Evolutionary conservation across 2,797 vertebrate genomes (phyloP).

Genomic region (Rhynchotus rufescens): DNA sequence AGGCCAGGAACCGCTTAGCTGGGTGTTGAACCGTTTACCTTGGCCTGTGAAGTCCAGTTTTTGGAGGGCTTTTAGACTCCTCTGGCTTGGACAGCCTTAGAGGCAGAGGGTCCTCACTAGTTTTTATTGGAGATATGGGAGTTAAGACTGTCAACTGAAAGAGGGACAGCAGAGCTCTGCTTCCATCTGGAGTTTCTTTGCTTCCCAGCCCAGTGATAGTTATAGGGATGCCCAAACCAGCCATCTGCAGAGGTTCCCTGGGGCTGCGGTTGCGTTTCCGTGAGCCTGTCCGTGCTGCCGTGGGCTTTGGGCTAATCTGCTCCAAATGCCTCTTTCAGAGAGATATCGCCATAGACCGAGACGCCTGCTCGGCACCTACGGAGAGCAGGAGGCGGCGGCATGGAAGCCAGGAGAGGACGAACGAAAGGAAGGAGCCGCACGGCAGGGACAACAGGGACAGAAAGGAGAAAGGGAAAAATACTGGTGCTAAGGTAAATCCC

Average conservation of each 20-base stretch:
- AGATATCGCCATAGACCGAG: slow-evolving; percentile 82
- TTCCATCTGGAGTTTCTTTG: not conserved
- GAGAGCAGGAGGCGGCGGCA: slow-evolving; percentile 83
- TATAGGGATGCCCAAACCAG: not conserved
- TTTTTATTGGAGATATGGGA: not conserved
- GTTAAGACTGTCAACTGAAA: not conserved
- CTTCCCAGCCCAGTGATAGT: not conserved
- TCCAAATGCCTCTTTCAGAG: slow-evolving; percentile 70
- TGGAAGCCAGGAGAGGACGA: slow-evolving; percentile 67
- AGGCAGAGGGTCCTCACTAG: not conserved
- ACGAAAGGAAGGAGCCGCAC: slow-evolving; percentile 84
- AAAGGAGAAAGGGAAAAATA: slow-evolving; percentile 77
- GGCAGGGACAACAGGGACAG: slow-evolving; percentile 80
- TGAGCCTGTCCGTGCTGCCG: not conserved
- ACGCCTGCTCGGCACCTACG: slow-evolving; percentile 82
- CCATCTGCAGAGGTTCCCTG: not conserved
- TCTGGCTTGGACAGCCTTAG: not conserved
- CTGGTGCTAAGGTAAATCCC: slow-evolving; percentile 71
- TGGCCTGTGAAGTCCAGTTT: not conserved
- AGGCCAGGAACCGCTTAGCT: not conserved
- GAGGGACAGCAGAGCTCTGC: not conserved
- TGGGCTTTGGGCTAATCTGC: slow-evolving; percentile 51
- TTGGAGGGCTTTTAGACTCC: not conserved
- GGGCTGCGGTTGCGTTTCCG: not conserved
- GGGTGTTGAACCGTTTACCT: not conserved